Evolutionary conservation across 2,113 vertebrate genomes (phyloP).

Genomic region (Promerops cafer): DNA sequence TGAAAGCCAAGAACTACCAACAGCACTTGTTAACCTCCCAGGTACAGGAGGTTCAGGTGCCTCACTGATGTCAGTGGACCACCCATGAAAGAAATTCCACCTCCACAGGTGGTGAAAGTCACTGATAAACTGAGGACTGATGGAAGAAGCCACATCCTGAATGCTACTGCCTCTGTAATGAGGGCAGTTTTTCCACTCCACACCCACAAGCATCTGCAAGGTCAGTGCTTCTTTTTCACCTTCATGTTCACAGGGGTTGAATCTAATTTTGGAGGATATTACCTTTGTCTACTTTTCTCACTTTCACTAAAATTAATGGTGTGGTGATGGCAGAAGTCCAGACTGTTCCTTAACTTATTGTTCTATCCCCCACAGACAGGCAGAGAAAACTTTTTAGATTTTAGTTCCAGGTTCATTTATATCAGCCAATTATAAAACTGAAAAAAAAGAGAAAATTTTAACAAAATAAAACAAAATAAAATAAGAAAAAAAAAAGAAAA

Average conservation of each 20-base stretch:
- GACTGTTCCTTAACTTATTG: neutral
- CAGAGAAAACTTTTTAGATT: neutral
- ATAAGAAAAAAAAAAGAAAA: neutral
- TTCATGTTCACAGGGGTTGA: neutral
- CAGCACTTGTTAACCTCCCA: neutral
- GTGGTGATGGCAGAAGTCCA: neutral
- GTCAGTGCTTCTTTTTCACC: neutral
- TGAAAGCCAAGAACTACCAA: neutral
- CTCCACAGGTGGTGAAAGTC: neutral
- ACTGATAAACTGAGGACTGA: neutral
- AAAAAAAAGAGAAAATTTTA: too few species aligned
- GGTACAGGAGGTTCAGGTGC: neutral
- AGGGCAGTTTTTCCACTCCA: neutral
- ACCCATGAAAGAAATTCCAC: neutral
- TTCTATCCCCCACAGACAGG: neutral
- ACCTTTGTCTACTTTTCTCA: neutral
- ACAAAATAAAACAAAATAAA: neutral
- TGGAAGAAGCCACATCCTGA: neutral
- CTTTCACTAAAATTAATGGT: neutral
- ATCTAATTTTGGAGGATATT: neutral
- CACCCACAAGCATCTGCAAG: neutral
- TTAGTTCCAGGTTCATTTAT: neutral
- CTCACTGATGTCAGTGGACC: neutral
- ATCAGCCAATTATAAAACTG: neutral
- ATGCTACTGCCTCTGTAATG: neutral